These are phyloP conservation scores for Acanthornis magna DNA, from an alignment of 2,797 vertebrate species.

Conservation along the genomic window DNA sequence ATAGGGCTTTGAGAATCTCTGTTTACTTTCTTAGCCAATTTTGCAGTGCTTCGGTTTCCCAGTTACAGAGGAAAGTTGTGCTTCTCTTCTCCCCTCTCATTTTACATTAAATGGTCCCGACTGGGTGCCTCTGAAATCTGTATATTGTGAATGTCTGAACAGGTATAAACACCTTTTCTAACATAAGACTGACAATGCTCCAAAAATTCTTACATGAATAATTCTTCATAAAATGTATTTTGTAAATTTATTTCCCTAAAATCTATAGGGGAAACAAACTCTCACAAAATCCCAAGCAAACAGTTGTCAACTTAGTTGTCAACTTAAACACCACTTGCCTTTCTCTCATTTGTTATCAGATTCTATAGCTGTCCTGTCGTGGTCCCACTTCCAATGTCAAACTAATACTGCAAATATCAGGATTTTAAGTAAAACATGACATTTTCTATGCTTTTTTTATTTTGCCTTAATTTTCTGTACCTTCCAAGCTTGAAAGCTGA, in stretches of 20 bases:
- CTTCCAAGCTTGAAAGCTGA: background rate
- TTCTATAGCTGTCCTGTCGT: background rate
- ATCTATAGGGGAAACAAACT: background rate
- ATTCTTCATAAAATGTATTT: background rate
- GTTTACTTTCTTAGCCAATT: background rate
- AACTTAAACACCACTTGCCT: background rate
- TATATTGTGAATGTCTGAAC: background rate
- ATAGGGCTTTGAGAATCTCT: background rate
- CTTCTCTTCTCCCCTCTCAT: background rate
- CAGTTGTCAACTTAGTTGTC: background rate
- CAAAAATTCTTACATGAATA: background rate
- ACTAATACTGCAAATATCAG: background rate
- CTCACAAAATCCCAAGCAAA: background rate
- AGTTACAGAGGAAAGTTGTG: background rate
- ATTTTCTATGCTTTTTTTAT: background rate
- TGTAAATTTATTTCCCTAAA: background rate
- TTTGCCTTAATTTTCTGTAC: background rate
- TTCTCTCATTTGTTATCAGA: background rate
- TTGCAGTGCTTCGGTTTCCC: background rate
- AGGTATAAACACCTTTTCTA: background rate
- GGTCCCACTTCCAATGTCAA: background rate
- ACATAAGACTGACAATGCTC: background rate
- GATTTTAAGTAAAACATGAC: background rate
- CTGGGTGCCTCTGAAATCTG: background rate
- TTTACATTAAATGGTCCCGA: background rate